Evolutionary conservation across 2,888 invertebrate genomes (phyloP), one percentile per base, ranked within the genome.

Genomic region (Ramazzottius varieornatus): DNA sequence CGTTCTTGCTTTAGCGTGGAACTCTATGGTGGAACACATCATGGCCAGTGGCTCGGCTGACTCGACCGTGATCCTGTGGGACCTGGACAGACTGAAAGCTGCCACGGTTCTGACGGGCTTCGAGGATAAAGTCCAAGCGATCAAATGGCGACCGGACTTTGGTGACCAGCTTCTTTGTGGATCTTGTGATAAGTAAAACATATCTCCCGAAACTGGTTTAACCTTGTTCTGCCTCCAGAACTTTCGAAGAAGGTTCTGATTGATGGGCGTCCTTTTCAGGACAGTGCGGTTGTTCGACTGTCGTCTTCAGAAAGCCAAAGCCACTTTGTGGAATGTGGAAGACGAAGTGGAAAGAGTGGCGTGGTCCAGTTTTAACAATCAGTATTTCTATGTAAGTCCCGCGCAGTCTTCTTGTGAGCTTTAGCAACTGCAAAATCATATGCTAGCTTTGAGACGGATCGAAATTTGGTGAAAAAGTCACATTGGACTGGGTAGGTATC

Each of bases 11-110:
- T 75, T 96, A 13, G 84, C 90, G 0, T 96, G 94, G 93, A 94
- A 94, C 76, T 81, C 66, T 33, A 63, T 68, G 24, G 70, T 70
- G 24, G 66, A 68, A 2, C 72, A 93, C 74, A 83, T 93, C 34
- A 73, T 96, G 68, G 92, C 92, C 0, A 92, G 92, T 76, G 91
- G 86, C 0, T 93, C 92, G 0, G 93, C 88, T 0, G 96, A 96
- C 77, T 81, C 82, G 70, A 86, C 86, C 1, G 83, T 89, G 2
- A 79, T 88, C 32, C 75, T 96, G 1, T 96, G 96, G 96, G 94
- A 96, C 77, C 78, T 96, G 73, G 86, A 88, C 70, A 82, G 83
- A 70, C 84, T 85, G 13, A 79, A 79, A 67, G 84, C 88, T 0
- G 86, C 85, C 65, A 85, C 85, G 0, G 85, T 82, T 67, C 79